Conservation (phyloP, 1,140 invertebrate species). For the Colletes latitarsis region DNA sequence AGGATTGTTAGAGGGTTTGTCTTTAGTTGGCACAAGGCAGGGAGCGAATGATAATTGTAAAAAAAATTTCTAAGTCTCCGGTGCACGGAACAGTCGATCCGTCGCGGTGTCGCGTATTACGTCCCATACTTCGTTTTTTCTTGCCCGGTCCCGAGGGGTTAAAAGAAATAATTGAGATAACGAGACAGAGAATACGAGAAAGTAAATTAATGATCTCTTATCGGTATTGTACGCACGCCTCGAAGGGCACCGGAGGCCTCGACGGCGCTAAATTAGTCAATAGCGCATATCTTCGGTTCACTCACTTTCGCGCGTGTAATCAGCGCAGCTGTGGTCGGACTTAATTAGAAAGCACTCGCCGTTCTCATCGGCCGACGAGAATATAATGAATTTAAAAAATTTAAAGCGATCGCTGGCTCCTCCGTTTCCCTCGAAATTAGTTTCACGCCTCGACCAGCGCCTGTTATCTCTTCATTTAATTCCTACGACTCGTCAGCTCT, state of each 20-base stretch:
- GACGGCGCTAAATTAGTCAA: conserved; percentile 58
- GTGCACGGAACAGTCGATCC: too few species aligned
- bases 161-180: conserved; percentile 54
- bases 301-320: conserved; percentile 49
- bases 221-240: conserved; percentile 46
- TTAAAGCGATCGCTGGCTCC: conserved; percentile 5
- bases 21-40: too few species aligned
- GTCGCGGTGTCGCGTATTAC: conserved; percentile 9
- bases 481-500: background rate
- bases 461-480: background rate
- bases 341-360: conserved; percentile 58
- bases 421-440: background rate
- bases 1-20: too few species aligned
- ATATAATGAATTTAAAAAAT: conserved; percentile 34
- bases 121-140: background rate
- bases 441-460: background rate
- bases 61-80: too few species aligned
- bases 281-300: conserved; percentile 31
- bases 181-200: conserved; percentile 48
- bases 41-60: too few species aligned
- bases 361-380: conserved; percentile 1
- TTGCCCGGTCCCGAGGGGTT: background rate
- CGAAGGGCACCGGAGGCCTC: conserved; percentile 14
- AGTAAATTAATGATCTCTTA: conserved; percentile 60
- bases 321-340: conserved; percentile 33